A percentile compares a stretch with the other conserved stretches of the same genome.
Conservation (phyloP, 2,113 vertebrate species). For the Riparia riparia region DNA sequence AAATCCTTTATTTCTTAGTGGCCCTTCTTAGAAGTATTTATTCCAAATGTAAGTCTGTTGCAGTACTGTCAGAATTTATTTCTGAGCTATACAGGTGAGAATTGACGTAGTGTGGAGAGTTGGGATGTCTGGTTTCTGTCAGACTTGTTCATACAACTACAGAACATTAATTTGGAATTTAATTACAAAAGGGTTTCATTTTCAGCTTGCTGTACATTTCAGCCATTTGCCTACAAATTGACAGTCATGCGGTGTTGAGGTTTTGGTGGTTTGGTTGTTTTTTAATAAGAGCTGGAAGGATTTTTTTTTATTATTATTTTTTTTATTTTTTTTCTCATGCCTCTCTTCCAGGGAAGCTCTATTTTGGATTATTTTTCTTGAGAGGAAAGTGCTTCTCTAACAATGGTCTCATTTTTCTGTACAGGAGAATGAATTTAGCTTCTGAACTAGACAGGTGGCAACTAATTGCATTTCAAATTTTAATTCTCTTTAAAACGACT, state of each 20-base stretch:
- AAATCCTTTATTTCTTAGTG: background rate
- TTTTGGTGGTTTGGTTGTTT: background rate
- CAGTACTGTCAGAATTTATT: background rate
- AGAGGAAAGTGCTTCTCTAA: background rate
- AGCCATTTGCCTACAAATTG: background rate
- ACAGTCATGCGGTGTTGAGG: background rate
- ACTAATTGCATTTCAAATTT: background rate
- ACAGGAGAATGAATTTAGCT: background rate
- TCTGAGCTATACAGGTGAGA: background rate
- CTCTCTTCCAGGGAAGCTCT: background rate
- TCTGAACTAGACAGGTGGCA: background rate
- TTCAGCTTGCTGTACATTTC: background rate
- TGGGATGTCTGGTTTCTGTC: background rate
- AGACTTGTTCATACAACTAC: background rate
- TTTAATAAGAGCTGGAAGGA: background rate
- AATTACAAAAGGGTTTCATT: background rate
- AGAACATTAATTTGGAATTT: background rate
- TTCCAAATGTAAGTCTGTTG: background rate
- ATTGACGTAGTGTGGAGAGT: fast-evolving
- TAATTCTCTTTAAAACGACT: background rate
- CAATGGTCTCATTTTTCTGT: background rate
- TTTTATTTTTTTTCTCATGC: background rate
- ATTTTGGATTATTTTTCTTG: background rate
- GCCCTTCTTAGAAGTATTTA: background rate
- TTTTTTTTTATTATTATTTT: background rate